Conservation (phyloP, 2,113 vertebrate genomes). For the Chloroceryle aenea region DNA sequence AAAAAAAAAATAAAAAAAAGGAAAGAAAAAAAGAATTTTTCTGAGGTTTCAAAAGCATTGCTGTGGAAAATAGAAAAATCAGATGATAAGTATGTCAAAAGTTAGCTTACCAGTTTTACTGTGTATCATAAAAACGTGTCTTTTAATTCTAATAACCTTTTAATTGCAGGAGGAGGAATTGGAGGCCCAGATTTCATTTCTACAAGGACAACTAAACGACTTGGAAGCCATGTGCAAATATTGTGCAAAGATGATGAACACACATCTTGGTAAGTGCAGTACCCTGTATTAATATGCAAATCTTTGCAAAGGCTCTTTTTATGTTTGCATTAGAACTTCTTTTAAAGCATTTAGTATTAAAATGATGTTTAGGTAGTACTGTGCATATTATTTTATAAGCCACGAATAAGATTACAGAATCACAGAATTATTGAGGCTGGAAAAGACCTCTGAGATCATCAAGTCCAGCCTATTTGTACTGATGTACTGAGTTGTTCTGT, state of each 20-base stretch:
- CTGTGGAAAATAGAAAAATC: background rate
- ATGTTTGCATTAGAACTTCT: background rate
- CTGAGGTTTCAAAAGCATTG: background rate
- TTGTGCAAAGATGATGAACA: constrained; percentile 96
- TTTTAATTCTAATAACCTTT: constrained; percentile 1
- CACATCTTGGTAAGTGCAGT: constrained; percentile 89
- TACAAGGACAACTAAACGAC: constrained; percentile 97
- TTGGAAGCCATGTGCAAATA: constrained; percentile 99
- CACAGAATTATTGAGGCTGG: no score
- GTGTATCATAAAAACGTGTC: background rate
- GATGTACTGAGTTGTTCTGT: background rate
- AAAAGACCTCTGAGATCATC: no score
- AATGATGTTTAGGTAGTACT: background rate
- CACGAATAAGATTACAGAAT: background rate
- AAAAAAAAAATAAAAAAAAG: background rate
- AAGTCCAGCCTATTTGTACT: background rate
- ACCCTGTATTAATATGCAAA: background rate
- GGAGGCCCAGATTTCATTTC: constrained; percentile 96
- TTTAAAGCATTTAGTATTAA: background rate
- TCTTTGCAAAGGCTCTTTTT: background rate
- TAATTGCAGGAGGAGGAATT: constrained; percentile 90
- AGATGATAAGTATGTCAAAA: background rate
- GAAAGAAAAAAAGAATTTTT: background rate
- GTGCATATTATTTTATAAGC: background rate
- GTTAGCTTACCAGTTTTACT: background rate